phyloP scores from a whole-genome alignment of 1,140 invertebrate species.

The Ctenoplectra terminalis region DNA sequence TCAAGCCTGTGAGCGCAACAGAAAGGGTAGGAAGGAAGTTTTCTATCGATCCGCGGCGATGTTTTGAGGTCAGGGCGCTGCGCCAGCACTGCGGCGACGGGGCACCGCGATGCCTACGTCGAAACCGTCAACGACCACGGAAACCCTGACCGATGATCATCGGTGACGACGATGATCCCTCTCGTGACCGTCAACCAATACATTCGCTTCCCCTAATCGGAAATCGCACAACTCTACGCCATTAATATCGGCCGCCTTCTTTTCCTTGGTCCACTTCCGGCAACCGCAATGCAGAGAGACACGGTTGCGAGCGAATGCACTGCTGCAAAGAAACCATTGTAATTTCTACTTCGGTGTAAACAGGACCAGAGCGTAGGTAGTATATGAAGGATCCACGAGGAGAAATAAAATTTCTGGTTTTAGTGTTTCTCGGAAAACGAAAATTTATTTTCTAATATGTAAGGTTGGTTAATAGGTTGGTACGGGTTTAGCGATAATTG shows the following conservation, averaged over 20 bases:
- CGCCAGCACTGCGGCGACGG: constrained; percentile 75
- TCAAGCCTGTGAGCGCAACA: constrained; percentile 49
- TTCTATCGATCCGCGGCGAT: constrained; percentile 74
- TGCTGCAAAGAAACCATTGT: neutral
- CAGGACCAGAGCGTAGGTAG: too few species aligned
- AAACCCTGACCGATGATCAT: constrained; percentile 25
- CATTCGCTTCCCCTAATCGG: neutral
- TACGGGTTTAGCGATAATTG: too few species aligned
- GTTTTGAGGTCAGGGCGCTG: constrained; percentile 78
- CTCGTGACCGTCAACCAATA: neutral
- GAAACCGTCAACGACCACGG: constrained; percentile 21
- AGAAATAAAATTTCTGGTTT: too few species aligned
- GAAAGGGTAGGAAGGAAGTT: constrained; percentile 75
- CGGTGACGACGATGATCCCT: neutral
- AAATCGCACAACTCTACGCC: neutral
- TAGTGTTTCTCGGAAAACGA: too few species aligned
- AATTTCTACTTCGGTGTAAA: neutral
- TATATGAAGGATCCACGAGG: too few species aligned
- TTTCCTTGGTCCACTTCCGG: neutral
- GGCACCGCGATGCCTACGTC: constrained; percentile 51
- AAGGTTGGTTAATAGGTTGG: too few species aligned
- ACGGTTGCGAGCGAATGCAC: neutral
- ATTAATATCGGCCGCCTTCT: neutral
- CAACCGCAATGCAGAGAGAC: constrained; percentile 47
- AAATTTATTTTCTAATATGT: too few species aligned